Conservation (phyloP, 2,888 invertebrate genomes). For the Rambutsinella grinnellia region DNA sequence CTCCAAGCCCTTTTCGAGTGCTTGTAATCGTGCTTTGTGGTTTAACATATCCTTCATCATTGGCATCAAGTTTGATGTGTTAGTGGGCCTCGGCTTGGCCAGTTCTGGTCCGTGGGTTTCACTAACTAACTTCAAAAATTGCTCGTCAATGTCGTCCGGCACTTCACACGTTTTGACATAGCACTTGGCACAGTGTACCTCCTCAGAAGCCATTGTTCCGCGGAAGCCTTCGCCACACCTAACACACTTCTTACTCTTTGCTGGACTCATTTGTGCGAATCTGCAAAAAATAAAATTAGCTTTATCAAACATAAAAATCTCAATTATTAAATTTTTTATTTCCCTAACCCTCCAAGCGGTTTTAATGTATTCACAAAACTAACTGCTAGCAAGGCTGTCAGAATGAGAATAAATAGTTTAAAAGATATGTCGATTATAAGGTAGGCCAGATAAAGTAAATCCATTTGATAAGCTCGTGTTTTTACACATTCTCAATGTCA, state of each 20-base stretch:
- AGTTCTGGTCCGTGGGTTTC: slow-evolving; percentile 13
- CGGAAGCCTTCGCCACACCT: slow-evolving; percentile 30
- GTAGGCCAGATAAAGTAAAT: no score
- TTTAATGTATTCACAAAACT: no score
- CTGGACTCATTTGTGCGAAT: slow-evolving; percentile 23
- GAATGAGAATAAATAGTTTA: no score
- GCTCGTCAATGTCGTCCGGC: slow-evolving; percentile 29
- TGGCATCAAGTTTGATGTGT: slow-evolving; percentile 1
- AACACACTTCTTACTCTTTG: slow-evolving; percentile 9
- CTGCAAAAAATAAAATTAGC: neutral
- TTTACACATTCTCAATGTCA: no score
- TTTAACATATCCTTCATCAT: slow-evolving; percentile 24
- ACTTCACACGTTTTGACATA: slow-evolving; percentile 31
- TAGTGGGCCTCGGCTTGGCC: neutral
- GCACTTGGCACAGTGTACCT: slow-evolving; percentile 36
- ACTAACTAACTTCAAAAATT: slow-evolving; percentile 29
- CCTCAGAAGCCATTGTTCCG: slow-evolving; percentile 23
- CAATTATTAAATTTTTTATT: neutral
- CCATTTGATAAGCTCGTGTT: no score
- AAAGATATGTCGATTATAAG: no score
- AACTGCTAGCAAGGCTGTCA: no score
- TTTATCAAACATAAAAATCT: neutral
- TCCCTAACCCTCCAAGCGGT: no score
- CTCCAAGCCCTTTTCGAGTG: slow-evolving; percentile 9
- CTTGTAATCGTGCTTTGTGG: slow-evolving; percentile 17